Conservation (phyloP, 1,140 invertebrate species). For the Sycophaga agraensis region DNA sequence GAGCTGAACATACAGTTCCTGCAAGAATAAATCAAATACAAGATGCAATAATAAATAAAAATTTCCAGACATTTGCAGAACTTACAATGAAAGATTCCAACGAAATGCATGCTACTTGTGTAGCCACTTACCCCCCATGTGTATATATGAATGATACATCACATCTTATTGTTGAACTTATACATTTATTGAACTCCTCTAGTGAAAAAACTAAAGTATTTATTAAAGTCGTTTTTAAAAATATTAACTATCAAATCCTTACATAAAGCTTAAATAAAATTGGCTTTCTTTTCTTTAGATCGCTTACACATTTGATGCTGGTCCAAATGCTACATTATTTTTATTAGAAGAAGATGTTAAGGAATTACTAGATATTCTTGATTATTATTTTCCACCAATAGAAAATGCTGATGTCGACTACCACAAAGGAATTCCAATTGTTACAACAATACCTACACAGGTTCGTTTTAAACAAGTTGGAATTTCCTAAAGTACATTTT, state of each 20-base stretch:
- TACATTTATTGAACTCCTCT: constrained; percentile 80
- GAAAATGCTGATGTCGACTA: constrained; percentile 56
- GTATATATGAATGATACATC: constrained; percentile 91
- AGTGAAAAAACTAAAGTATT: constrained; percentile 66
- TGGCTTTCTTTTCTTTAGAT: constrained; percentile 57
- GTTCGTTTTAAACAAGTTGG: constrained; percentile 30
- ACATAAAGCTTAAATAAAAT: background rate
- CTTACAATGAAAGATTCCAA: constrained; percentile 98
- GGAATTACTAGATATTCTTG: constrained; percentile 66
- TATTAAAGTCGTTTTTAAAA: constrained; percentile 23
- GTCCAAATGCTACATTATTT: constrained; percentile 93
- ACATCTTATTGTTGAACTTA: constrained; percentile 73
- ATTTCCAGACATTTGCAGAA: constrained; percentile 88
- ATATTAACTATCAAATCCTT: background rate
- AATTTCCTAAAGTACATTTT: background rate
- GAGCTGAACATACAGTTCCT: constrained; percentile 74
- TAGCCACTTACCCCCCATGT: constrained; percentile 94
- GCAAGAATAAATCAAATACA: constrained; percentile 70
- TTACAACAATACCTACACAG: constrained; percentile 37
- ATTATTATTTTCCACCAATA: constrained; percentile 71
- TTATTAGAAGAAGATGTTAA: constrained; percentile 76
- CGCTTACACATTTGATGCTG: constrained; percentile 97
- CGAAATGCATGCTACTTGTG: constrained; percentile 92
- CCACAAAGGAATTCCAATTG: constrained; percentile 60
- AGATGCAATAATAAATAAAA: constrained; percentile 73